Base-by-base conservation (phyloP, 1,140 invertebrate genomes). In the Polyergus mexicanus region DNA sequence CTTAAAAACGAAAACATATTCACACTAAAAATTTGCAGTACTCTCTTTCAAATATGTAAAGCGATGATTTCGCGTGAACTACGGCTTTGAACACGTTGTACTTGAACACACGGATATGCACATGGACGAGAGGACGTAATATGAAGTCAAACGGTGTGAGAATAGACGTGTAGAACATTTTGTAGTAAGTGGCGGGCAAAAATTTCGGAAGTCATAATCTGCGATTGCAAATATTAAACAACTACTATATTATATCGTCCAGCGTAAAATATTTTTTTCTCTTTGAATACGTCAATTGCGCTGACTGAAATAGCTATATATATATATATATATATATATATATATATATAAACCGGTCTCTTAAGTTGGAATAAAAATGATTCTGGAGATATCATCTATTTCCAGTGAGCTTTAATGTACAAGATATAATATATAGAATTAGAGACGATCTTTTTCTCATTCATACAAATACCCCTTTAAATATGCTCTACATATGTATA, bases 11-110 rank as follows among this genome's bases (percentile, higher is more conserved):
- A 71, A 92, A 92, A 92, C 90, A 92, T 32, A 32, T 91, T 92
- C 87, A 90, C 86, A 90, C 87, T 90, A 92, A 91, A 92, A 91
- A 91, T 92, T 92, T 91, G 81, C 88, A 86, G 86, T 91, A 71
- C 84, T 90, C 83, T 88, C 86, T 80, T 92, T 87, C 74, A 71
- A 41, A 16, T 84, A 81, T 35, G 63, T 83, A 90, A 90, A 88
- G 88, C 41, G 63, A 75, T 80, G 47, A 78, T 85, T 68, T 90
- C 89, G 86, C 87, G 84, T 85, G 47, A 32, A 84, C 68, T 63
- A 63, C 72, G 60, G 86, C 75, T 72, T 84, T 80, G 81, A 87
- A 87, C 77, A 81, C 88, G 74, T 85, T 81, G 38, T 72, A 77
- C 60, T 85, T 77, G 62, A 87, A 83, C 78, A 83, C 78, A 83